Evolutionary conservation across 2,888 invertebrate species (phyloP), one percentile per base, ranked within the genome.

Genomic region (Epinotia nisella): DNA sequence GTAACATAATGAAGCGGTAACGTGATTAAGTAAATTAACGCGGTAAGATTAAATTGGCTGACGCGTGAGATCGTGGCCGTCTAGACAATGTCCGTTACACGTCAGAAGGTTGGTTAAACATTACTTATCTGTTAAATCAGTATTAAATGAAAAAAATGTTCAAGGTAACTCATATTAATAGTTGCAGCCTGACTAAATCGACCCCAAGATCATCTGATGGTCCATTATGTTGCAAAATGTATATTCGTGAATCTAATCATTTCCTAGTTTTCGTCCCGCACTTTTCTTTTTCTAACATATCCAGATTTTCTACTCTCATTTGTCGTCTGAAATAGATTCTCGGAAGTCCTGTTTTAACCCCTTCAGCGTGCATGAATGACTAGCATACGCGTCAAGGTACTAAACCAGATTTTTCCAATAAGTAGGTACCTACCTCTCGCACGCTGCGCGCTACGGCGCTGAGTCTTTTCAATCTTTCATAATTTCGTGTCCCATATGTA

Each of bases 11-110:
- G 21, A 41, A 49, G 21, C 21, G 11, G n/a, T 66, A 56, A 56
- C 66, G 41, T 56, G 15, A 66, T 66, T 66, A 24, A 66, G 55
- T 56, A 1, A 66, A 66, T 65, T 65, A 55, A 65, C 55, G 55
- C 51, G 53, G 15, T 60, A 59, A 10, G n/a, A 17, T 64, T 65
- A 55, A 13, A 39, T 21, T 10, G 17, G 29, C n/a, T 24, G 15
- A 65, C 39, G 55, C 62, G 29, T 70, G 62, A 70, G 62, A 49
- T 56, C 55, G 70, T 70, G 56, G 19, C 55, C 19, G 66, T 66
- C 66, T 55, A 61, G 61, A 70, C 70, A 70, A 70, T 64, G 56
- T 62, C 56, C 66, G 66, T 19, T 66, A 10, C 56, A 53, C 21
- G 62, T 24, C 29, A 56, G 62, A 56, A 70, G 62, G 55, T 62